These are phyloP conservation scores for Synanthedon vespiformis DNA, from an alignment of 2,888 invertebrate genomes.

Conservation along the genomic window DNA sequence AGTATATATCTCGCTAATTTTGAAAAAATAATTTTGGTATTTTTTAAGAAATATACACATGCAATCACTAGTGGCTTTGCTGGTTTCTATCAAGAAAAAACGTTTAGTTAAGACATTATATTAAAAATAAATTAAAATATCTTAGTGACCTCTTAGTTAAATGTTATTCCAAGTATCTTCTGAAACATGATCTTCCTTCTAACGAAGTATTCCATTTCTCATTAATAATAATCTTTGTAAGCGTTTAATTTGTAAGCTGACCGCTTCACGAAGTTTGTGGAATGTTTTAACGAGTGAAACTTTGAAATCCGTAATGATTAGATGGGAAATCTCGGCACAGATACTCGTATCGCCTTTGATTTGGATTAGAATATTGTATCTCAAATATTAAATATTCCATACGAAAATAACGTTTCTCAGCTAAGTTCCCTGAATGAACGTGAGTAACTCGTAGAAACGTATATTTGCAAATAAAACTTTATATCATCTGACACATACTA, in stretches of 20 bases:
- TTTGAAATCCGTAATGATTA: neutral
- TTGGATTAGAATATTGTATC: too few relatives aligned
- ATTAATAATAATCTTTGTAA: neutral
- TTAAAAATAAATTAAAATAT: neutral
- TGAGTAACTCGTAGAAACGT: too few relatives aligned
- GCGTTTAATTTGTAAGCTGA: neutral
- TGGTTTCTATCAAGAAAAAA: neutral
- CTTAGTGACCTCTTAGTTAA: neutral
- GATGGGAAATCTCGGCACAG: neutral
- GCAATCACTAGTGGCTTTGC: neutral
- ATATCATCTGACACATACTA: too few relatives aligned
- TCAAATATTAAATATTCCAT: too few relatives aligned
- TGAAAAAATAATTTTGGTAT: too few relatives aligned
- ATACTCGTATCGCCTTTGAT: neutral
- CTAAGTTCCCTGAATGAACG: too few relatives aligned
- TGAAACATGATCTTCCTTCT: too few relatives aligned
- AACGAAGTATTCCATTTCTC: neutral
- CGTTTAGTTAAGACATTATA: neutral
- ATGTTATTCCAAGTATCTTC: too few relatives aligned
- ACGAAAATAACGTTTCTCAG: too few relatives aligned
- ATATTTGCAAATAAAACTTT: too few relatives aligned
- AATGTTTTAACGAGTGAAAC: neutral
- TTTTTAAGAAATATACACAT: too few relatives aligned
- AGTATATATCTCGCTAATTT: too few relatives aligned
- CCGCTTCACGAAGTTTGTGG: neutral